These are phyloP conservation scores for Nebria salina DNA, from an alignment of 2,888 invertebrate genomes.

Conservation along the genomic window DNA sequence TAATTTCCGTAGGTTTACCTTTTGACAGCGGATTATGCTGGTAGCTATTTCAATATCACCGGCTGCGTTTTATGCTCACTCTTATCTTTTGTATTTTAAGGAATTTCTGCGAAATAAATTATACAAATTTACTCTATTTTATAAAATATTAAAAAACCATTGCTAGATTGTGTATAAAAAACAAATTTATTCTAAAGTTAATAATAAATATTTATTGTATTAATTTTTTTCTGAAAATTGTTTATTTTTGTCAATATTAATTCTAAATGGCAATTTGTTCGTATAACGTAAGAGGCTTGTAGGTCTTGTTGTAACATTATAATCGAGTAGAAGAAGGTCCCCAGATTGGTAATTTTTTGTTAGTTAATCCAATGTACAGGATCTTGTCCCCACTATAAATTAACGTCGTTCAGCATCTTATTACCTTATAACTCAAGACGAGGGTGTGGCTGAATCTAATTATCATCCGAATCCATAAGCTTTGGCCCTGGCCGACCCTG, in stretches of 20 bases:
- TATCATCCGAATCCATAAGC: conserved; percentile 55
- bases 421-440: conserved; percentile 63
- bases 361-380: conserved; percentile 54
- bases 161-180: no score
- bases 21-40: conserved; percentile 35
- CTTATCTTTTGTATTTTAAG: no score
- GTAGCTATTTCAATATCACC: conserved; percentile 19
- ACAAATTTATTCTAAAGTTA: no score
- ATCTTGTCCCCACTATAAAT: conserved; percentile 58
- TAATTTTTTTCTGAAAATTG: no score
- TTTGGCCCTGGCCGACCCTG: conserved; percentile 14
- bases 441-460: conserved; percentile 63
- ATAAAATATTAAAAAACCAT: no score
- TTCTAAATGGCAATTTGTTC: no score
- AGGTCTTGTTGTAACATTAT: background rate
- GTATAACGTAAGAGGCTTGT: background rate
- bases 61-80: background rate
- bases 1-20: conserved; percentile 31
- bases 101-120: no score
- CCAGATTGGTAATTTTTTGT: conserved; percentile 21
- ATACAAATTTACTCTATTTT: no score
- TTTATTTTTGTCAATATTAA: no score
- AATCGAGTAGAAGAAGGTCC: background rate
- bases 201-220: no score
- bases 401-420: conserved; percentile 61